A percentile compares a stretch with the other conserved stretches of the same genome.
Evolutionary conservation across 1,140 invertebrate genomes (phyloP).

Genomic region (Drosophila teissieri): DNA sequence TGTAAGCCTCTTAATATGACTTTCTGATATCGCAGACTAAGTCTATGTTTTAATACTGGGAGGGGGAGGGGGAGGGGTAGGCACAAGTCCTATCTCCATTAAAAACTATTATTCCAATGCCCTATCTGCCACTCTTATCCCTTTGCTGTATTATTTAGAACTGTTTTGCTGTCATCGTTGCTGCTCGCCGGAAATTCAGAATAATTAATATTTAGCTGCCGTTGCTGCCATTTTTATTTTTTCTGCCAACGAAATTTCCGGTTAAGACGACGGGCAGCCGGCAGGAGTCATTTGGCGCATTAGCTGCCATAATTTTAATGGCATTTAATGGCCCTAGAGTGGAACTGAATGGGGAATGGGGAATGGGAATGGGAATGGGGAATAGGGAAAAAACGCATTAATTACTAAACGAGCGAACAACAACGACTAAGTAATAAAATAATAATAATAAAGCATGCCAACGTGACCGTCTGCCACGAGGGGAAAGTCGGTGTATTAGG

Average conservation of each 20-base stretch:
- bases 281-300: conserved; percentile 49
- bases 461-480: conserved; percentile 49
- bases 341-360: neutral
- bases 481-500: conserved; percentile 63
- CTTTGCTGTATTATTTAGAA: neutral
- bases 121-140: neutral
- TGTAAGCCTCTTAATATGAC: too few relatives aligned
- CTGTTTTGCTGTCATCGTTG: conserved; percentile 32
- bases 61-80: too few relatives aligned
- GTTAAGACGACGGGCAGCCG: conserved; percentile 46
- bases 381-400: conserved; percentile 56
- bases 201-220: conserved; percentile 65
- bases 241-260: conserved; percentile 60
- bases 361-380: neutral
- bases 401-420: conserved; percentile 67
- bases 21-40: too few relatives aligned
- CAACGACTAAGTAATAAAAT: conserved; percentile 64
- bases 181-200: conserved; percentile 51
- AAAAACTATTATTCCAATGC: neutral
- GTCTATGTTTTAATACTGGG: too few relatives aligned
- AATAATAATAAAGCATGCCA: conserved; percentile 69
- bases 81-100: too few relatives aligned
- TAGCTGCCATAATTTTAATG: conserved; percentile 77
- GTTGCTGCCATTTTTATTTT: conserved; percentile 20
- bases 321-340: conserved; percentile 65